Percentiles rank a stretch among this genome's conserved stretches.
These are phyloP conservation scores for Vireo altiloquus DNA, from an alignment of 2,113 vertebrate genomes.

Conservation along the genomic window DNA sequence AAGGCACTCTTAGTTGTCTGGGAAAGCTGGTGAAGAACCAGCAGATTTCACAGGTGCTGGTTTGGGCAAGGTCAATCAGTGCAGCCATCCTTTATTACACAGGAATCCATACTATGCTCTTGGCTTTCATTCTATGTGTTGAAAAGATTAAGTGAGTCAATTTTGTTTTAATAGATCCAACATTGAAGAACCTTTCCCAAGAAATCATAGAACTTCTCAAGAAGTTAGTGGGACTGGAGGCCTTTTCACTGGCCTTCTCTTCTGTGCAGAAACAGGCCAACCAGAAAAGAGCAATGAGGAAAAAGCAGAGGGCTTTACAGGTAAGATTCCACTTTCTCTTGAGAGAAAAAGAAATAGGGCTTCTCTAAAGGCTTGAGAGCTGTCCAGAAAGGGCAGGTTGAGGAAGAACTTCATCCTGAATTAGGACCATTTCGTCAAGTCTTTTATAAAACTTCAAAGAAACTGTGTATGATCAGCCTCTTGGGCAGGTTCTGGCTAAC, in stretches of 20 bases:
- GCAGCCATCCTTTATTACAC: background rate
- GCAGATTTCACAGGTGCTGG: background rate
- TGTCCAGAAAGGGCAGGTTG: background rate
- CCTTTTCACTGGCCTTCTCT: conserved; percentile 88
- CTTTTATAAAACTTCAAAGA: background rate
- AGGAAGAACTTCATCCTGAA: background rate
- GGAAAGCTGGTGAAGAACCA: background rate
- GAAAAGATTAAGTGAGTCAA: background rate
- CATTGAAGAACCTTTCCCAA: conserved; percentile 91
- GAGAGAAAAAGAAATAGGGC: background rate
- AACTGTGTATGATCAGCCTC: background rate
- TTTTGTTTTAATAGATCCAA: conserved; percentile 78
- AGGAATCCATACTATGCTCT: background rate
- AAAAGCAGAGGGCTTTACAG: conserved; percentile 88
- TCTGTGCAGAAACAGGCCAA: conserved; percentile 88
- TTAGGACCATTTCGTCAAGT: background rate
- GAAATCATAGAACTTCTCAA: conserved; percentile 94
- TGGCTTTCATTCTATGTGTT: background rate
- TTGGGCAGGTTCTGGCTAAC: background rate
- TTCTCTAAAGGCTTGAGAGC: background rate
- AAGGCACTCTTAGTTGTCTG: background rate
- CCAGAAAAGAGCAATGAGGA: conserved; percentile 81
- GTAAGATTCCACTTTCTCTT: conserved; percentile 60
- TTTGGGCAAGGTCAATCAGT: background rate
- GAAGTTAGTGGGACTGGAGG: conserved; percentile 86